phyloP scores from a whole-genome alignment of 2,797 vertebrate genomes.

The Arctocebus calabarensis region DNA sequence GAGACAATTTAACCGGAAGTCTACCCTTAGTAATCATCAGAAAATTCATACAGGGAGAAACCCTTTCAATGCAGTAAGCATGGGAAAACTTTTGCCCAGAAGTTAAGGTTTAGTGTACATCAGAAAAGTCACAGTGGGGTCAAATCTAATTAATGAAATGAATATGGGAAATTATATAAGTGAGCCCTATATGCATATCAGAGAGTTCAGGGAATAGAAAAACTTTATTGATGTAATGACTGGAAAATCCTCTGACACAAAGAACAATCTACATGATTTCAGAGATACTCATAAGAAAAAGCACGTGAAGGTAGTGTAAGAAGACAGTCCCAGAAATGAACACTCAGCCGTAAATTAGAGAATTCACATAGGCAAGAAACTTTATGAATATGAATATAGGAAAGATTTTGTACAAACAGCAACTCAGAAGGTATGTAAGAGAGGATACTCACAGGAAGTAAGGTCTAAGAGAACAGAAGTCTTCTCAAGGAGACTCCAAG shows the following conservation, averaged over 20 bases:
- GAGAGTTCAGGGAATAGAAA: slow-evolving; percentile 53
- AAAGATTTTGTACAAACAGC: slow-evolving; percentile 1
- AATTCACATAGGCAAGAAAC: slow-evolving; percentile 33
- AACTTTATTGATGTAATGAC: slow-evolving; percentile 22
- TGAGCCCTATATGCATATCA: slow-evolving; percentile 56
- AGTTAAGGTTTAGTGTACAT: slow-evolving; percentile 73
- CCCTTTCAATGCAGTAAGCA: too few species aligned
- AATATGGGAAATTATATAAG: slow-evolving; percentile 62
- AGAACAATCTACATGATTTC: not conserved
- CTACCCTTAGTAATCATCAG: too few species aligned
- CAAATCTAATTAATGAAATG: slow-evolving; percentile 41
- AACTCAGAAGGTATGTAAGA: not conserved
- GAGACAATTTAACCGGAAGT: not conserved
- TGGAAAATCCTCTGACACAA: slow-evolving; percentile 21
- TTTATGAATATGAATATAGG: not conserved
- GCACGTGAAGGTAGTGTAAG: not conserved
- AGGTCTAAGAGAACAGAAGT: too few species aligned
- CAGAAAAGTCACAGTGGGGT: slow-evolving; percentile 58
- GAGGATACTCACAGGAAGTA: not conserved
- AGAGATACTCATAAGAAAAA: not conserved
- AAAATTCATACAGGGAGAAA: too few species aligned
- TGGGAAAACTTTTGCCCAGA: slow-evolving; percentile 70
- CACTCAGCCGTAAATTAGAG: not conserved
- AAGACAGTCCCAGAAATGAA: not conserved
- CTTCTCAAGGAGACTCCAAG: too few species aligned